A percentile compares a stretch with the other conserved stretches of the same genome.
Evolutionary conservation across 2,113 vertebrate species (phyloP).

Genomic region (Coturnix japonica): DNA sequence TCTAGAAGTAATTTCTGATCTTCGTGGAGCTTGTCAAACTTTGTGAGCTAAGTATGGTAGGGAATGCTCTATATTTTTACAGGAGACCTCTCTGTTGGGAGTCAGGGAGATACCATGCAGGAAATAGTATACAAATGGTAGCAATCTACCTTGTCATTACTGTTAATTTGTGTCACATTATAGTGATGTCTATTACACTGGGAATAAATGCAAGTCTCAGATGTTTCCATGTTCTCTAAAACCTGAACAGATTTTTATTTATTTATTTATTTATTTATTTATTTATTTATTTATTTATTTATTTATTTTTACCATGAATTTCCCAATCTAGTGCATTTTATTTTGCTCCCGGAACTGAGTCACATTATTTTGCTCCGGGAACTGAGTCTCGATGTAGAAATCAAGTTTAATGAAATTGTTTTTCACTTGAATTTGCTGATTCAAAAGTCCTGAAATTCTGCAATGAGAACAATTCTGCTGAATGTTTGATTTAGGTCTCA

Average conservation of each 20-base stretch:
- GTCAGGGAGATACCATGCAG: fast-evolving
- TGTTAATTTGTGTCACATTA: background rate
- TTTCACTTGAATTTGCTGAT: background rate
- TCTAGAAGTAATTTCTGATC: slow-evolving; percentile 22
- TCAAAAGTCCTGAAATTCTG: background rate
- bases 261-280: no score
- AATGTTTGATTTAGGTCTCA: background rate
- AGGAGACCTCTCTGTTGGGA: background rate
- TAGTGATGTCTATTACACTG: background rate
- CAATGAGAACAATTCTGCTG: background rate
- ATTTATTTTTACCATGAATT: background rate
- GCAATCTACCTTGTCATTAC: slow-evolving; percentile 15
- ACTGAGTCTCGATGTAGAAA: background rate
- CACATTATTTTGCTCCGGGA: no score
- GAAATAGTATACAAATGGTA: slow-evolving; percentile 22
- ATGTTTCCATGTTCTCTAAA: background rate
- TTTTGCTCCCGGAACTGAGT: background rate
- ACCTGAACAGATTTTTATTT: background rate
- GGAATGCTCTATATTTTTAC: background rate
- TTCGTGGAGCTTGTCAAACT: background rate
- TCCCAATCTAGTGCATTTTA: background rate
- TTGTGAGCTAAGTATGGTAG: background rate
- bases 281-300: no score
- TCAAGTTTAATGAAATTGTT: background rate
- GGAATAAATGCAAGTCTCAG: background rate